Percentiles rank a stretch among this genome's conserved stretches.
These are phyloP conservation scores for Hypocryptadius cinnamomeus DNA, from an alignment of 2,113 vertebrate genomes.

Conservation along the genomic window DNA sequence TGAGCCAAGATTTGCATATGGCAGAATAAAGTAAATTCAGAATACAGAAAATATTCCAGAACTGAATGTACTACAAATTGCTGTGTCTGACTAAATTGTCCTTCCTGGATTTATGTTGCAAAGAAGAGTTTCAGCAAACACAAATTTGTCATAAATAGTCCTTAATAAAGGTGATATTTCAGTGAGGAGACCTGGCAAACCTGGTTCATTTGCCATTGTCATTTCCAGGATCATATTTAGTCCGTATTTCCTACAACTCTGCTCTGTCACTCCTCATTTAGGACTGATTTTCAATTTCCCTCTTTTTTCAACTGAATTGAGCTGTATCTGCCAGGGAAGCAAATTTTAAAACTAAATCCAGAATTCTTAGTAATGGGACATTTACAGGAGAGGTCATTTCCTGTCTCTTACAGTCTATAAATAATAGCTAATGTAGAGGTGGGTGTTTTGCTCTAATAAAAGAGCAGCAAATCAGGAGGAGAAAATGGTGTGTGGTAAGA, in stretches of 20 bases:
- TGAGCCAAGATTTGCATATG: neutral
- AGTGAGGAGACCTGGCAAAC: neutral
- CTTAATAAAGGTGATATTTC: neutral
- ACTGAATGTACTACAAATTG: neutral
- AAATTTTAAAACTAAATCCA: neutral
- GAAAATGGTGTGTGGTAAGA: neutral
- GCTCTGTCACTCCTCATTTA: neutral
- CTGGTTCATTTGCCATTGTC: neutral
- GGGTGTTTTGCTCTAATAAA: neutral
- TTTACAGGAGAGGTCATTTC: neutral
- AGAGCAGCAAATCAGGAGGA: neutral
- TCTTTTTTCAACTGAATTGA: neutral
- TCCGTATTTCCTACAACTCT: neutral
- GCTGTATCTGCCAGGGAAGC: neutral
- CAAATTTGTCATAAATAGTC: neutral
- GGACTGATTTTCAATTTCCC: neutral
- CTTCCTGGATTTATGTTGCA: neutral
- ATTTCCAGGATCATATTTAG: neutral
- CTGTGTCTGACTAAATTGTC: neutral
- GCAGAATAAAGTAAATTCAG: neutral
- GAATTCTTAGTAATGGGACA: neutral
- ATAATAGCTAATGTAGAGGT: neutral
- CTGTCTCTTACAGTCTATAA: neutral
- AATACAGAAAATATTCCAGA: neutral
- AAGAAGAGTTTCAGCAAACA: neutral